Conservation (phyloP, 2,888 invertebrate genomes). For the Troglohyphantes excavatus region DNA sequence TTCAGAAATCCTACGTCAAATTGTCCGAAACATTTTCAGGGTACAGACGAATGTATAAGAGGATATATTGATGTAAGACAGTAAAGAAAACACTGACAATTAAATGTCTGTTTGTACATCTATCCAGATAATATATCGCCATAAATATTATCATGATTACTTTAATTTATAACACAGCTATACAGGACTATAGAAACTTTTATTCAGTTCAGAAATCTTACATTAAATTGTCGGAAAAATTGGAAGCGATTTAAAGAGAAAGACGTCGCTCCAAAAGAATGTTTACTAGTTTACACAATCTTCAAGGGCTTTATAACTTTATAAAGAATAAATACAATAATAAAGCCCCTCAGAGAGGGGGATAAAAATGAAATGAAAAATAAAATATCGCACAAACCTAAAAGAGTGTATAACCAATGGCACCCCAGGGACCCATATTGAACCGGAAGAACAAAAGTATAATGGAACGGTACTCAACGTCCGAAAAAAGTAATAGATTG, state of each 20-base stretch:
- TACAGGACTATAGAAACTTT: no score
- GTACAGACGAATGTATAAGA: no score
- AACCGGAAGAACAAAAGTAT: slow-evolving; percentile 72
- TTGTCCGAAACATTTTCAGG: no score
- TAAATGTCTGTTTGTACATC: no score
- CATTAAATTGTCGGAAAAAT: no score
- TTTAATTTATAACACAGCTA: no score
- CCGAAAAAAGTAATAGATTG: slow-evolving; percentile 75
- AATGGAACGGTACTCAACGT: slow-evolving; percentile 76
- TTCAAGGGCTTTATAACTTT: slow-evolving; percentile 73
- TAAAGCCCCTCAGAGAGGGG: slow-evolving; percentile 18
- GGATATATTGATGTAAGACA: no score
- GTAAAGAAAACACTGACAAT: no score
- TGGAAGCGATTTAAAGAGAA: slow-evolving; percentile 18
- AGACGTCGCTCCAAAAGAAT: slow-evolving; percentile 45
- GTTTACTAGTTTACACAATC: slow-evolving; percentile 49
- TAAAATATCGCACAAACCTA: slow-evolving; percentile 60
- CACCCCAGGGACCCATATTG: slow-evolving; percentile 76
- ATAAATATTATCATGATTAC: no score
- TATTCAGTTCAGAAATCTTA: no score
- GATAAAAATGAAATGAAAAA: slow-evolving; percentile 43
- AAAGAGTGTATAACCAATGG: slow-evolving; percentile 78
- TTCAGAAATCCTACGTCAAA: no score
- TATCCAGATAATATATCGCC: no score
- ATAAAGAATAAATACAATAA: slow-evolving; percentile 73